Evolutionary conservation across 2,797 vertebrate genomes (phyloP), one percentile per base, ranked within the genome.

Genomic region (Erethizon dorsatum): DNA sequence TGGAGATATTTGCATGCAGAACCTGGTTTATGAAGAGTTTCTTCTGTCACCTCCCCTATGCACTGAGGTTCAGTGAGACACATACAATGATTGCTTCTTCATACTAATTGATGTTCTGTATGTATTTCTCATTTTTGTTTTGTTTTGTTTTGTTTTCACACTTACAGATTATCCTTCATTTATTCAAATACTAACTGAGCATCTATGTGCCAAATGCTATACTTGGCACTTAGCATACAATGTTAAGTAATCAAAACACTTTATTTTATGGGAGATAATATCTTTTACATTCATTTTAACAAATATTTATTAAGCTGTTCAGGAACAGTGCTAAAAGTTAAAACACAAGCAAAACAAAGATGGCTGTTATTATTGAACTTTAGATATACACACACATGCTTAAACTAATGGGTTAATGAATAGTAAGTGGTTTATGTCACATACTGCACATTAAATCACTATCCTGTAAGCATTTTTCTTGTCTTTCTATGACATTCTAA

Each of bases 401-500:
- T 77, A 91, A 65, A 7, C 87, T 63, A 73, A 67, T 61, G 45
- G 52, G 10, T 87, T 79, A 59, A 89, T 59, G 77, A 67, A 56
- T 65, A 56, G 33, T 47, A 71, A 59, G 56, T 63, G 6, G 4
- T 90, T 90, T 79, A 52, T n/a, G 57, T 41, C 69, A 84, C 28
- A 31, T 7, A 71, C 20, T 31, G n/a, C 12, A 50, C 31, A 47
- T 83, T 65, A 83, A 83, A 47, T 78, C n/a, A 71, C 26, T 37
- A 79, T 88, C 9, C 37, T 92, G 56, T 83, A 65, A 83, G 69
- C 63, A 11, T 57, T 77, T 91, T 63, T 56, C 17, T 83, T 88
- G 14, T 94, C 63, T 84, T 79, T 63, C 45, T 84, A 56, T 88
- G 83, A 94, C 3, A 80, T 90, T 80, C 57, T 82, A 86, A 15